These are phyloP conservation scores for Ctenosaura bakeri DNA, from an alignment of 2,797 vertebrate genomes.

Conservation along the genomic window DNA sequence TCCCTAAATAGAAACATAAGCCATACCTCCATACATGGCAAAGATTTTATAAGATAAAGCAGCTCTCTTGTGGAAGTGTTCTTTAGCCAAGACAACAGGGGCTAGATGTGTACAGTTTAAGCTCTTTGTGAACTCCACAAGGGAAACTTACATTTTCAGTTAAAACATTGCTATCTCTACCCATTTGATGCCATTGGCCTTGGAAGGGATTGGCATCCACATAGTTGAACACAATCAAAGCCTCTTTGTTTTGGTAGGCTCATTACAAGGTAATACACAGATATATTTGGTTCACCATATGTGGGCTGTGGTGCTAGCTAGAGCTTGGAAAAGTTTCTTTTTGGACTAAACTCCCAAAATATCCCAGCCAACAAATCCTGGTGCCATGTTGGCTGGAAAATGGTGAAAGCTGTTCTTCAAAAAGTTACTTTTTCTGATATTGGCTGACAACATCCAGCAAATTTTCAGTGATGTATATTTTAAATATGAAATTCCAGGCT, in stretches of 20 bases:
- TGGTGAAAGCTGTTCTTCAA: no score
- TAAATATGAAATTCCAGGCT: not conserved
- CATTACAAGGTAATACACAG: not conserved
- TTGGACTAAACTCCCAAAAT: no score
- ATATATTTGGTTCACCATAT: not conserved
- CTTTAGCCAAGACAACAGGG: conserved; percentile 8
- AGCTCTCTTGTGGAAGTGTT: not conserved
- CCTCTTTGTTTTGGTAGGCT: not conserved
- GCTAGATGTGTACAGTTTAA: not conserved
- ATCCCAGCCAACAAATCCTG: no score
- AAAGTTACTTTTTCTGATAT: not conserved
- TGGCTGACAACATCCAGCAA: not conserved
- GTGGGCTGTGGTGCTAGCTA: not conserved
- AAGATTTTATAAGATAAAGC: not conserved
- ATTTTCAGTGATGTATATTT: not conserved
- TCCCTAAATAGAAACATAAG: not conserved
- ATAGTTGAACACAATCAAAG: not conserved
- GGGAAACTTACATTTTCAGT: not conserved
- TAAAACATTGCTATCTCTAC: not conserved
- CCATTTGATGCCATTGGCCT: not conserved
- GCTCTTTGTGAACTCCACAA: not conserved
- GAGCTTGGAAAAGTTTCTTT: no score
- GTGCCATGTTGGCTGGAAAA: no score
- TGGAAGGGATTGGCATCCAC: not conserved
- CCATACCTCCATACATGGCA: not conserved